These are phyloP conservation scores for Ianthella basta DNA, from an alignment of 37 sponge, comb jelly and placozoan genomes.

Conservation along the genomic window DNA sequence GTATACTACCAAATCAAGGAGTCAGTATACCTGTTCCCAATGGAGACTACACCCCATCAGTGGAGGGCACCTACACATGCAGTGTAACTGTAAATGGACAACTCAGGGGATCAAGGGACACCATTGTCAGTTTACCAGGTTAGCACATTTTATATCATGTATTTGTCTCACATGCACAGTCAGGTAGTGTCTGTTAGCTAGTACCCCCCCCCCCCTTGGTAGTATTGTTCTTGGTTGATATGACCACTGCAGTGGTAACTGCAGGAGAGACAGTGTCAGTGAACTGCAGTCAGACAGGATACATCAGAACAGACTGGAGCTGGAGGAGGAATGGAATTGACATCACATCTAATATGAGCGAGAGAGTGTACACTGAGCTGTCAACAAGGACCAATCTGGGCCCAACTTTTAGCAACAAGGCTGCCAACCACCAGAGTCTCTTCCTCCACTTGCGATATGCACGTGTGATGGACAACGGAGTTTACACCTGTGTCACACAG, in stretches of 20 bases:
- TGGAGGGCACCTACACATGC: no score
- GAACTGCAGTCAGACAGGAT: conserved; percentile 20
- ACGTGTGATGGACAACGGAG: conserved; percentile 15
- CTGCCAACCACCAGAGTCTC: background rate
- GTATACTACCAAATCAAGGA: no score
- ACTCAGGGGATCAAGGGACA: no score
- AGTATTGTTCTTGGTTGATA: background rate
- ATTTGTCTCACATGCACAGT: no score
- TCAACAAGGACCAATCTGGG: background rate
- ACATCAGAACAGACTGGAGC: conserved; percentile 19
- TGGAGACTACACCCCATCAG: no score
- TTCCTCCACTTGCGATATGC: background rate
- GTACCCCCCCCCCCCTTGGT: no score
- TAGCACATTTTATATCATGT: no score
- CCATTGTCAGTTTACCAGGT: no score
- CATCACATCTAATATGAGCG: background rate
- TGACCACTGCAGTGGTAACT: background rate
- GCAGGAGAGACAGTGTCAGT: background rate
- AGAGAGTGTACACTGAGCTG: background rate
- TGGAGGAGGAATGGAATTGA: background rate
- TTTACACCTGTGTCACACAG: background rate
- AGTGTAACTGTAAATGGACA: no score
- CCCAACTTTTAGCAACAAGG: background rate
- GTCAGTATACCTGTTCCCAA: no score
- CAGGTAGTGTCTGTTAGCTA: no score